Evolutionary conservation across 2,888 invertebrate species (phyloP).

Genomic region (Drymonia ruficornis): DNA sequence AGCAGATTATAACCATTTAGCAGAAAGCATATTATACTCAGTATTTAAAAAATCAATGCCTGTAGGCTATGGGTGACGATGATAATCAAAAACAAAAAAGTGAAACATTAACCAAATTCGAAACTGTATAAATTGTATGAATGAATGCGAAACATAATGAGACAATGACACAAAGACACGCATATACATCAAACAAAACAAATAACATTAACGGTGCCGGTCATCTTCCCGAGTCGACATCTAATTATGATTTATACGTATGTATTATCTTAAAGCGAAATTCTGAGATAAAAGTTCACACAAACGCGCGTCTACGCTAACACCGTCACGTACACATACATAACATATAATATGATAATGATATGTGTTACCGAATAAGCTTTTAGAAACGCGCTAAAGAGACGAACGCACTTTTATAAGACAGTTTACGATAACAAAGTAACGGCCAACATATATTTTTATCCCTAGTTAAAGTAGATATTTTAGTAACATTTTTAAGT

Average conservation of each 20-base stretch:
- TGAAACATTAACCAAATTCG: background rate
- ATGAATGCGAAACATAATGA: conserved; percentile 5
- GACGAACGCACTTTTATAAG: background rate
- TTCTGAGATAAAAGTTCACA: background rate
- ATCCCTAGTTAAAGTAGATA: background rate
- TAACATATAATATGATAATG: conserved; percentile 5
- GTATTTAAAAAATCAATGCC: background rate
- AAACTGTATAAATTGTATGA: conserved; percentile 4
- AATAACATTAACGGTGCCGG: conserved; percentile 1
- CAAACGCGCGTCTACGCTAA: conserved; percentile 17
- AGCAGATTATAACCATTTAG: background rate
- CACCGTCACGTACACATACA: conserved; percentile 27
- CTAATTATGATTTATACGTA: conserved; percentile 2
- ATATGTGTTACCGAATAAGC: conserved; percentile 1
- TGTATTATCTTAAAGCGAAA: background rate
- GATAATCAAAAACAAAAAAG: background rate
- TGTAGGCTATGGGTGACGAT: background rate
- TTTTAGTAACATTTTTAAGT: background rate
- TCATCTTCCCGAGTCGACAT: conserved; percentile 1
- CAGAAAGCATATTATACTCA: too few relatives aligned
- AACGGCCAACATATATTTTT: background rate
- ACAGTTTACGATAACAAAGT: conserved; percentile 1
- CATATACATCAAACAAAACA: conserved; percentile 2
- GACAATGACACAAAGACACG: conserved; percentile 3
- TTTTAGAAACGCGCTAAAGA: background rate